Evolutionary conservation across 2,113 vertebrate genomes (phyloP), one percentile per base, ranked within the genome.

Genomic region (Heptranchias perlo): DNA sequence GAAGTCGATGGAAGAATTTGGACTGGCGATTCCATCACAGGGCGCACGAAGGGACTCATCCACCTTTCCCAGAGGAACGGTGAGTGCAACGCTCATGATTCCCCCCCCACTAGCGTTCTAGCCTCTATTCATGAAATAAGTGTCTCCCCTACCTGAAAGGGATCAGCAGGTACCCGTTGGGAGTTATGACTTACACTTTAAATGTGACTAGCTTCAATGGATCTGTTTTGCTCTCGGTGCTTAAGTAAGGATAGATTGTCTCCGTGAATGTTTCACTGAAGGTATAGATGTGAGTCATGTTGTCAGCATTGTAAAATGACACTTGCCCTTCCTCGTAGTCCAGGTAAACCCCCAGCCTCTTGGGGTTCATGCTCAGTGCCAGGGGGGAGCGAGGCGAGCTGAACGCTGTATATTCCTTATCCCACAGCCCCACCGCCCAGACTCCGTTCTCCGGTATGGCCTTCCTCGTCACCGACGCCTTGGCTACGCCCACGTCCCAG

Each of bases 371-470:
- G 67, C 3, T 8, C 8, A 89, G 96, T 0, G 58, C 18, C 61
- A 96, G 62, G 1, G 18, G 4, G 16, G 54, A 86, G n/a, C 58
- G 64, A 0, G 94, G 94, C 11, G 3, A 31, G 94, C 44, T 95
- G 64, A 95, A 69, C 3, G 65, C 96, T 0, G 67, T 78, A 52
- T 89, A 96, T 6, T 98, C 96, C 52, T 97, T 97, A 2, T 96
- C 96, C 96, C 97, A 97, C 62, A 98, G 96, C 1, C 97, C 96
- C 96, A 98, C 76, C 6, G 98, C 98, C 98, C 98, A 98, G 54
- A 98, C 64, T 39, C 98, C 98, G 0, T 96, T 97, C 49, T 96
- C 96, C 1, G 97, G 97, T 5, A 93, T 93, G 35, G 58, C 35
- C 58, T 93, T 93, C 14, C 89, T 18, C 0, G 58, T 61, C 54